These are phyloP conservation scores for Sebastes elongatus DNA, from an alignment of 2,797 vertebrate genomes.

Conservation along the genomic window DNA sequence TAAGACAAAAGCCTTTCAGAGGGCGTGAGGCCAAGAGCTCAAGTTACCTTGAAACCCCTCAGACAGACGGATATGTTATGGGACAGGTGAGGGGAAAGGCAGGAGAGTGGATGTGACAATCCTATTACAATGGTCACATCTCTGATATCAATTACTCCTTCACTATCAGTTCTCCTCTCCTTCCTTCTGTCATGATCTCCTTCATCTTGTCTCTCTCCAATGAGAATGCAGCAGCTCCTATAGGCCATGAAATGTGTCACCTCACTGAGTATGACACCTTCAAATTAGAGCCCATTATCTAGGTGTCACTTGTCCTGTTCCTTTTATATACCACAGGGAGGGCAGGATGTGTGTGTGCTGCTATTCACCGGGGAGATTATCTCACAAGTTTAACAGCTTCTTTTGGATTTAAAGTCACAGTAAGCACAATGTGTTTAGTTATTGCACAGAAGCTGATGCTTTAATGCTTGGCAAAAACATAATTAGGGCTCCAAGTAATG, in stretches of 20 bases:
- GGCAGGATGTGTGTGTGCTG: slow-evolving; percentile 27
- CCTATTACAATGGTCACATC: slow-evolving; percentile 83
- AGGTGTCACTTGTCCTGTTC: slow-evolving; percentile 83
- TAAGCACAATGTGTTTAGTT: background rate
- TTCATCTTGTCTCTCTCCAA: slow-evolving; percentile 31
- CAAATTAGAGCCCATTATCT: slow-evolving; percentile 88
- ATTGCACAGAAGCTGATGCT: background rate
- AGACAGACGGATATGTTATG: slow-evolving; percentile 79
- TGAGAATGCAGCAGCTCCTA: slow-evolving; percentile 65
- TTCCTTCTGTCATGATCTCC: slow-evolving; percentile 34
- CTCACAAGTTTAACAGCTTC: slow-evolving; percentile 14
- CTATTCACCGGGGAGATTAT: slow-evolving; percentile 6
- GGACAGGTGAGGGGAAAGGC: slow-evolving; percentile 58
- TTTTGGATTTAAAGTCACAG: slow-evolving; percentile 1
- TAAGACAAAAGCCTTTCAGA: slow-evolving; percentile 42
- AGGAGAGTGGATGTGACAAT: slow-evolving; percentile 79
- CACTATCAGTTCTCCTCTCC: slow-evolving; percentile 81
- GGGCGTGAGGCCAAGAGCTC: slow-evolving; percentile 48
- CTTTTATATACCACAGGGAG: slow-evolving; percentile 74
- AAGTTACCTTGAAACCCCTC: slow-evolving; percentile 29
- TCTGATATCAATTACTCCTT: slow-evolving; percentile 86
- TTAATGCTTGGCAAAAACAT: background rate
- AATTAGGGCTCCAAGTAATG: background rate
- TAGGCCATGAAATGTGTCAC: slow-evolving; percentile 75
- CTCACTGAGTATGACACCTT: slow-evolving; percentile 85